Base-by-base conservation (phyloP, 2,888 invertebrate genomes). In the Priocnemis perturbator region DNA sequence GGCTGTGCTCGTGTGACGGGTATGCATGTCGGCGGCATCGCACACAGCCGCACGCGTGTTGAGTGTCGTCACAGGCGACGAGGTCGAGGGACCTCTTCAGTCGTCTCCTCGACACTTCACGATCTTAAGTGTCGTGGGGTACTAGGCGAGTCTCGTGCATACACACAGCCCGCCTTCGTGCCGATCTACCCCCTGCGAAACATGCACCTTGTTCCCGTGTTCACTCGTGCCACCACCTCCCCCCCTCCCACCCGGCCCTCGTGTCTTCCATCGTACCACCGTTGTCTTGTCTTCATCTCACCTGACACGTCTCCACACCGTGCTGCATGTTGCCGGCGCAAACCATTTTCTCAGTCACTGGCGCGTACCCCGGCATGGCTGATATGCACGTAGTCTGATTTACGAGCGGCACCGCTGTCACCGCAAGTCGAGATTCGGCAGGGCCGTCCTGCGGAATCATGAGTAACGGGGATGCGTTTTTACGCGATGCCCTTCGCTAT, bases 261-360 rank as follows among this genome's bases (percentile, higher is more conserved):
- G 52, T 56, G 62, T 52, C 64, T n/a, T 17, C 61, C 44, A n/a
- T n/a, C n/a, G n/a, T n/a, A n/a, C 19, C 48, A 37, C 23, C 60
- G 23, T 73, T 64, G 20, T 53, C 67, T 64, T 52, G 56, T 76
- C 64, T 68, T 60, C 53, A 64, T 73, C 81, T 81, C 81, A 92
- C 92, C 91, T 91, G 92, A 84, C 92, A 92, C 53, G 63, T 91
- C 91, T 56, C 90, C 91, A 63, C 92, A 91, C 50, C 92, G 91
- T 2, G 91, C 90, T 19, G 91, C 76, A 91, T 89, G 77, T 91
- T 91, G 47, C 92, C 92, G 0, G 92, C 93, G 80, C 93, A 93
- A 83, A 93, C 90, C 93, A 93, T 93, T 78, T 91, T 90, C 59
- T 84, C 83, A 0, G 92, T 91, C 60, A 93, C 88, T 0, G 90